Conservation (phyloP, 2,888 invertebrate species). For the Caradrina kadenii region DNA sequence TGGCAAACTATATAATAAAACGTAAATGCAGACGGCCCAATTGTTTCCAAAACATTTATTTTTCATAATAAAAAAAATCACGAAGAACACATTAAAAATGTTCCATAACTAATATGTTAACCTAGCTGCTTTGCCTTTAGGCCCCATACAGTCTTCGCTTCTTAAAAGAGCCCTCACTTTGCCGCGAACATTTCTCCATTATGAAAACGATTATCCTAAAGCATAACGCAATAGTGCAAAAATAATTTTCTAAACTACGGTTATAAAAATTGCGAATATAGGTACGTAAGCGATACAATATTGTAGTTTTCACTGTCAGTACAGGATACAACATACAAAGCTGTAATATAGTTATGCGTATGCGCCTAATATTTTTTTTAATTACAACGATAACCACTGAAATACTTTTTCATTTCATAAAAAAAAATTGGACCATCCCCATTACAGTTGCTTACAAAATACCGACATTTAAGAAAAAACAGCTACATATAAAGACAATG, state of each 20-base stretch:
- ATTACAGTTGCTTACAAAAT: slow-evolving; percentile 73
- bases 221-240: slow-evolving; percentile 41
- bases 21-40: slow-evolving; percentile 80
- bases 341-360: slow-evolving; percentile 42
- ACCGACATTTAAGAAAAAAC: slow-evolving; percentile 72
- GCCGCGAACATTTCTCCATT: slow-evolving; percentile 21
- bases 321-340: slow-evolving; percentile 45
- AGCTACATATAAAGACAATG: slow-evolving; percentile 76
- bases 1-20: slow-evolving; percentile 75
- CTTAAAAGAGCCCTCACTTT: slow-evolving; percentile 17
- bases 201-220: slow-evolving; percentile 32
- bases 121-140: slow-evolving; percentile 53
- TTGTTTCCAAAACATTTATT: slow-evolving; percentile 64
- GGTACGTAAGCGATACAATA: slow-evolving; percentile 44
- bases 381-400: slow-evolving; percentile 33
- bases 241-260: slow-evolving; percentile 38
- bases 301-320: slow-evolving; percentile 37
- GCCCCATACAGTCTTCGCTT: slow-evolving; percentile 46
- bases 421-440: slow-evolving; percentile 79
- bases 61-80: slow-evolving; percentile 50
- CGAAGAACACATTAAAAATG: slow-evolving; percentile 37
- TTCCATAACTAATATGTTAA: slow-evolving; percentile 42
- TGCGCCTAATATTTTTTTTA: slow-evolving; percentile 36
- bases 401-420: slow-evolving; percentile 44
- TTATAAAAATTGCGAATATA: slow-evolving; percentile 55